Conservation (phyloP, 1,140 invertebrate genomes). For the Octopus sinensis region DNA sequence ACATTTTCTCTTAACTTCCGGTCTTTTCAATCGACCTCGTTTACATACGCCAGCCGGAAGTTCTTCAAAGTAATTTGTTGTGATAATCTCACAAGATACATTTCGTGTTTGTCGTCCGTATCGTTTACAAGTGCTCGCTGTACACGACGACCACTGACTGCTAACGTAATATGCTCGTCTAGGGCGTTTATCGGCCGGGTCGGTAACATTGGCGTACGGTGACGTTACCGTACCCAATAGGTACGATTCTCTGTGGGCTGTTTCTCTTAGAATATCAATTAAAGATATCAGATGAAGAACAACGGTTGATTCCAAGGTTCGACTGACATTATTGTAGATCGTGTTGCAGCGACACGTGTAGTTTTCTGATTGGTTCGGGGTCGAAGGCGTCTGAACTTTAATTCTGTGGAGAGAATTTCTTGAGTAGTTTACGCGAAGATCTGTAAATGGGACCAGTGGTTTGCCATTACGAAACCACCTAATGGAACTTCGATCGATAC, state of each 20-base stretch:
- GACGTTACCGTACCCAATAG: constrained; percentile 24
- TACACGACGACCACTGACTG: constrained; percentile 35
- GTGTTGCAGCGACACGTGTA: constrained; percentile 37
- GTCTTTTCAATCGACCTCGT: constrained; percentile 29
- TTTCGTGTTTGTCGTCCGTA: constrained; percentile 29
- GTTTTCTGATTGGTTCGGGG: constrained; percentile 26
- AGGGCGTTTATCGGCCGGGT: constrained; percentile 34
- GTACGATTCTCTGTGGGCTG: constrained; percentile 35
- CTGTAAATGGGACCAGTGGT: constrained; percentile 22
- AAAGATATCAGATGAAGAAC: constrained; percentile 32
- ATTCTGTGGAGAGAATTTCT: constrained; percentile 22
- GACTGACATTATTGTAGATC: background rate
- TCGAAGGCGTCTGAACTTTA: constrained; percentile 21
- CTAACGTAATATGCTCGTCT: constrained; percentile 33
- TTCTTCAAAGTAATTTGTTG: constrained; percentile 40
- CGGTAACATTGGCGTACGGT: constrained; percentile 21
- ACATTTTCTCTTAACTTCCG: constrained; percentile 30
- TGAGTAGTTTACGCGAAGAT: constrained; percentile 25
- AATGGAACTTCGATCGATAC: constrained; percentile 29
- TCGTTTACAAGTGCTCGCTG: constrained; percentile 33
- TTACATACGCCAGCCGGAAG: constrained; percentile 34
- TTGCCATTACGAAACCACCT: constrained; percentile 36
- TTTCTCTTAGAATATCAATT: constrained; percentile 34
- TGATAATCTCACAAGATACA: constrained; percentile 45
- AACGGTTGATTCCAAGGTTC: constrained; percentile 22